phyloP scores from a whole-genome alignment of 2,888 invertebrate species.

The Euspilapteryx auroguttella region DNA sequence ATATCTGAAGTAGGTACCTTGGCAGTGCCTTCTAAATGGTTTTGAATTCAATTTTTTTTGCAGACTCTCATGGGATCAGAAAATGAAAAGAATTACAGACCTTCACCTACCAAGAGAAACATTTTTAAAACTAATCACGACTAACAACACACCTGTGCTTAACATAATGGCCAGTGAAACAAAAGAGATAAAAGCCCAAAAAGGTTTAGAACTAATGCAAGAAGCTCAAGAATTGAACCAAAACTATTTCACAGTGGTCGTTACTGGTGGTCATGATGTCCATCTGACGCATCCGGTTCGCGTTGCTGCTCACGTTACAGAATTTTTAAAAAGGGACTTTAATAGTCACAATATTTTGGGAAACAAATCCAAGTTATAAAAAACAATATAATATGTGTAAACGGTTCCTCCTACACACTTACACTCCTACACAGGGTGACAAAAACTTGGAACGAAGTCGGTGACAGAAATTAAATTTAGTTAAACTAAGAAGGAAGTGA shows the following conservation, averaged over 20 bases:
- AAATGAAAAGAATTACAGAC: conserved; percentile 18
- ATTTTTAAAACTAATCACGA: conserved; percentile 14
- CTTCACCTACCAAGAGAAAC: conserved; percentile 18
- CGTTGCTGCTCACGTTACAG: conserved; percentile 27
- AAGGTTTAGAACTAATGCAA: conserved; percentile 13
- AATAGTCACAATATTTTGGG: no score
- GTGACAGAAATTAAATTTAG: no score
- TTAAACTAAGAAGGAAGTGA: no score
- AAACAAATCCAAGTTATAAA: no score
- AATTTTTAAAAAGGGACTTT: conserved; percentile 21
- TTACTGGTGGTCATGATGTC: conserved; percentile 59
- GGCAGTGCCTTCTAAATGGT: no score
- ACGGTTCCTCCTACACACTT: no score
- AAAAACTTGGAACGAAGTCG: no score
- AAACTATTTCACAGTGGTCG: conserved; percentile 14
- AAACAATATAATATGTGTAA: no score
- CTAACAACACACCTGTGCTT: conserved; percentile 19
- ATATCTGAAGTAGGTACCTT: no score
- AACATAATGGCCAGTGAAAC: conserved; percentile 17
- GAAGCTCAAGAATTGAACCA: conserved; percentile 15
- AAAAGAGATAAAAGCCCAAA: conserved; percentile 7
- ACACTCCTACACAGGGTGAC: no score
- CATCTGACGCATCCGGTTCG: conserved; percentile 56
- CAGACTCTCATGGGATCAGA: conserved; percentile 28
- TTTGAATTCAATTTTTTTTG: conserved; percentile 6